These are phyloP conservation scores for Brachyrhaphis roseni DNA, from an alignment of 2,797 vertebrate species.

Conservation along the genomic window DNA sequence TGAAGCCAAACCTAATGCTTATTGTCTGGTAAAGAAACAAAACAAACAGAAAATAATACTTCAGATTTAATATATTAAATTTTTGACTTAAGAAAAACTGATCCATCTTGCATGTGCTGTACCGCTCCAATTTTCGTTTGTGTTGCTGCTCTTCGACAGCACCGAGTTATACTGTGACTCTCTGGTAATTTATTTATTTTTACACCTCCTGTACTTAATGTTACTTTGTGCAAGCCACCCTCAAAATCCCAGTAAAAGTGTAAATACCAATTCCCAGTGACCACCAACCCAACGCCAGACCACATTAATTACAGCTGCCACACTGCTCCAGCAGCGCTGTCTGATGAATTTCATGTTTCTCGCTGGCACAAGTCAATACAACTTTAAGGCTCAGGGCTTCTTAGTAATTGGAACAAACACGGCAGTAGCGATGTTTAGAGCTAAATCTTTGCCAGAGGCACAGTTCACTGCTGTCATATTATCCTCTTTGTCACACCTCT, in stretches of 20 bases:
- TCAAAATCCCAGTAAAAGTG: constrained; percentile 26
- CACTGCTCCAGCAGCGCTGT: constrained; percentile 64
- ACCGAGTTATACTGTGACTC: constrained; percentile 1
- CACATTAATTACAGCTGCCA: constrained; percentile 66
- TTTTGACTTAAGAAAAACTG: too few relatives aligned
- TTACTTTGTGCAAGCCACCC: constrained; percentile 18
- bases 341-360: constrained; percentile 70
- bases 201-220: constrained; percentile 24
- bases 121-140: not conserved
- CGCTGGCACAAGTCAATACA: constrained; percentile 83
- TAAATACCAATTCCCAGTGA: constrained; percentile 47
- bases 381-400: constrained; percentile 86
- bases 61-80: not conserved
- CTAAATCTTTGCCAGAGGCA: constrained; percentile 71
- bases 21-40: not conserved
- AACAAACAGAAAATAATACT: not conserved
- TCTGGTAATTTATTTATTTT: not conserved
- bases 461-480: constrained; percentile 60
- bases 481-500: constrained; percentile 69
- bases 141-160: not conserved
- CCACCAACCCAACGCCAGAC: constrained; percentile 44
- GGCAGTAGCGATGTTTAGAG: constrained; percentile 74
- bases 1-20: not conserved
- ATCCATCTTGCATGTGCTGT: not conserved
- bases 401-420: constrained; percentile 90